Base-by-base conservation (phyloP, 2,888 invertebrate species). In the Zygogramma bicolorata region DNA sequence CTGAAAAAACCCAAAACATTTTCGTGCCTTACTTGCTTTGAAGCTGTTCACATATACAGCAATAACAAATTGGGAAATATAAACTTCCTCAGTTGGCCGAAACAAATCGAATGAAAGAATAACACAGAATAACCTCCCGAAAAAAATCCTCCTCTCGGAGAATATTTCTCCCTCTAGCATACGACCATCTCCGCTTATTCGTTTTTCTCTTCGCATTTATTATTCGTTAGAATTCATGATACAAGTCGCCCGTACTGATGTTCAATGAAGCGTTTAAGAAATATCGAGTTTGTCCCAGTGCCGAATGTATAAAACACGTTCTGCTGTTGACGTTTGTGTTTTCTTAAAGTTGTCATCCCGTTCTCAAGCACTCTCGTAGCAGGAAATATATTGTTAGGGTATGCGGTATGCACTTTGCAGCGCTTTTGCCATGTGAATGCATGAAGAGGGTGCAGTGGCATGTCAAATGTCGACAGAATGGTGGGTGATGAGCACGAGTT, bases 301-400 rank as follows among this genome's bases (percentile, higher is more conserved):
- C 49, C 70, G 59, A 42, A 58, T 65, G 46, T 65, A 68, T 65
- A 22, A 58, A 53, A 68, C 70, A 65, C 69, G 62, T 73, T 69
- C 74, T 62, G 71, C n/a, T 58, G 62, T 65, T 70, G 71, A 71
- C 71, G 58, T 74, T 71, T 74, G 61, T 66, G 63, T 70, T 71
- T 74, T 68, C 61, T 70, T 58, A 70, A 65, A 65, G 31, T 61
- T 63, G 67, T 70, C 65, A 63, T 70, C 70, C 61, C 60, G 67
- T 66, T 67, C 13, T 60, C 49, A 63, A 58, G 62, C 70, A 66
- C 59, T 60, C 60, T 61, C 25, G 38, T 22, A 53, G 27, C 38
- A 42, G 62, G 29, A 49, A 67, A 62, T 29, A 46, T 38, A 57
- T 65, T 65, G 65, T 57, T 59, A n/a, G 25, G 49, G 25, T 46